Base-by-base conservation (phyloP, 2,113 vertebrate genomes). In the Sula dactylatra region DNA sequence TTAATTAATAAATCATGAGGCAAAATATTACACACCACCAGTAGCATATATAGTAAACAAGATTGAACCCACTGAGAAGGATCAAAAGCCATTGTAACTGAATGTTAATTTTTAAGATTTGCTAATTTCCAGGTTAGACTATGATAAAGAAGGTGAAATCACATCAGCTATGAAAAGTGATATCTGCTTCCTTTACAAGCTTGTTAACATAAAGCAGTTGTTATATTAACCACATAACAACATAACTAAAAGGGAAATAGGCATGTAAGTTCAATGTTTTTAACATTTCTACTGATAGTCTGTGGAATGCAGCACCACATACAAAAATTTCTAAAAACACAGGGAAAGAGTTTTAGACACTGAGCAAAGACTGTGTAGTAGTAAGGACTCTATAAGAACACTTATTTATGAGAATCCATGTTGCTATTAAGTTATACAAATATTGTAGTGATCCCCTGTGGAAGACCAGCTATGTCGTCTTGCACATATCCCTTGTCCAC, bases 401-500 rank as follows among this genome's bases (percentile, higher is more conserved):
- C 9, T 45, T 52, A 10, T 31, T 70, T 45, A 27, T 38, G 18
- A 70, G 6, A 70, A 34, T 38, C 59, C 14, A 10, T 27, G 18
- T 50, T 67, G 12, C 5, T 59, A 5, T 38, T 44, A 50, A 50
- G 32, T 45, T 59, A 24, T 16, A 74, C 2, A 0, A 21, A 69
- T 20, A 59, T 16, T 32, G 20, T 42, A n/a, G 13, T 44, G 25
- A 50, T 32, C 7, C 9, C 10, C 11, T 61, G 13, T 26, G 32
- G 54, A 86, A 78, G 52, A 67, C 16, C 0, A 1, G 5, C 8
- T 34, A 19, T 55, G 24, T 29, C 62, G 8, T 16, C 5, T 18
- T 40, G 16, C 0, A 1, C 22, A 29, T 72, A 52, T 56, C 19
- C 44, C 13, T 91, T 36, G 12, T 50, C 22, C 1, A 1, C 22